A percentile compares a stretch with the other conserved stretches of the same genome.
Conservation (phyloP, 2,888 invertebrate genomes). For the Perizoma affinitatum region DNA sequence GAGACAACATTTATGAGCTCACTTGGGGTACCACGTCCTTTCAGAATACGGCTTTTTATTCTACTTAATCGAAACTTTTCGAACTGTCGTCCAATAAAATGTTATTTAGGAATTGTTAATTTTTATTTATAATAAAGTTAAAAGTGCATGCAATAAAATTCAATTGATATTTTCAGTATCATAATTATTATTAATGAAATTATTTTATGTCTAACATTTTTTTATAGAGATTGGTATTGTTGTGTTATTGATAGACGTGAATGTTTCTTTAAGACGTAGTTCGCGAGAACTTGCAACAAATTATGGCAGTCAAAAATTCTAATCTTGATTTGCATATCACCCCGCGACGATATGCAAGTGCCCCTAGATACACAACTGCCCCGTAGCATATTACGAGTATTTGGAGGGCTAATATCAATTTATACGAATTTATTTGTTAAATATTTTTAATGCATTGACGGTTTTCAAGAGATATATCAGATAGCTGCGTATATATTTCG, state of each 20-base stretch:
- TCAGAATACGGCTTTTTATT: slow-evolving; percentile 33
- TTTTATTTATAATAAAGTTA: slow-evolving; percentile 61
- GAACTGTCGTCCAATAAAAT: slow-evolving; percentile 68
- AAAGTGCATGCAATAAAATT: slow-evolving; percentile 77
- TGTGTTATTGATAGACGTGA: slow-evolving; percentile 51
- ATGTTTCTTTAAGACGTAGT: slow-evolving; percentile 24
- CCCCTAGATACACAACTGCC: too few species aligned
- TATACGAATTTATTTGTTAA: too few species aligned
- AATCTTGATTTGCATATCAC: too few species aligned
- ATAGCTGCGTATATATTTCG: too few species aligned
- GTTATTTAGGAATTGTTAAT: slow-evolving; percentile 75
- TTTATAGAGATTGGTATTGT: slow-evolving; percentile 63
- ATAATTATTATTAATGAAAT: slow-evolving; percentile 42
- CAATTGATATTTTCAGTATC: slow-evolving; percentile 77
- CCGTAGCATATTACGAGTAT: too few species aligned
- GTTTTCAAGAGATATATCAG: too few species aligned
- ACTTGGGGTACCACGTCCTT: neutral
- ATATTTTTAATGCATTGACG: too few species aligned
- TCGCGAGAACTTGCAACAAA: slow-evolving; percentile 4
- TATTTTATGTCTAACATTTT: slow-evolving; percentile 69
- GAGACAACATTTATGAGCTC: too few species aligned
- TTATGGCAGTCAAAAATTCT: neutral
- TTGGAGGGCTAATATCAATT: too few species aligned
- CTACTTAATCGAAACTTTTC: slow-evolving; percentile 36
- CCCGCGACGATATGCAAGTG: too few species aligned